Evolutionary conservation across 2,113 vertebrate species (phyloP), one percentile per base, ranked within the genome.

Genomic region (Heptranchias perlo): DNA sequence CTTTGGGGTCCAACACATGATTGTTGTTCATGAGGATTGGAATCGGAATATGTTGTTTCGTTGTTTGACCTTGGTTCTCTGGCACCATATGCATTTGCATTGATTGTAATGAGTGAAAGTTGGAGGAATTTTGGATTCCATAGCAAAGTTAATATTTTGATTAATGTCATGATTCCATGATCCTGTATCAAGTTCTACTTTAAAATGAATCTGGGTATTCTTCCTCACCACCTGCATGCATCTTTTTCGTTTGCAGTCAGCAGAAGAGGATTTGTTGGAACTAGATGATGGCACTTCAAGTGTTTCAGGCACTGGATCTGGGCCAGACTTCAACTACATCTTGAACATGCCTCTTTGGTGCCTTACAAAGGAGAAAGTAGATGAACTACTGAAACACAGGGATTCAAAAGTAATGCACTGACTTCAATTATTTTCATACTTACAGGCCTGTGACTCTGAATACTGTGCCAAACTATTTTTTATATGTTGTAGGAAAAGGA

Each of bases 341-440:
- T 98, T 99, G 97, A 99, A 99, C 97, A 99, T 99, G 99, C 98
- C 99, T 96, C 97, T 99, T 58, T 99, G 99, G 99, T 99, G 98
- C 97, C 98, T 99, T 97, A 98, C 98, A 4, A 99, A 99, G 97
- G 99, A 99, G 98, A 99, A 98, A 97, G 99, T 99, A 97, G 99
- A 99, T 7, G 99, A 99, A 78, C 97, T 99, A 96, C 98, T 99
- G 96, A 99, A 98, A 96, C 99, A 99, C 96, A 98, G 99, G 97
- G 99, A 99, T 98, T 39, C 97, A 39, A 99, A 99, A 99, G 99
- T 99, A 97, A 91, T 94, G 64, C 4, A 35, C 65, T 6, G 89
- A 23, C 54, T 64, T 23, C 65, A 61, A 7, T 39, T 91, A 35
- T 35, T 69, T 94, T 94, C 23, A 86, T 86, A n/a, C 21, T 76